Evolutionary conservation across 2,113 vertebrate species (phyloP).

Genomic region (Phrynocephalus versicolor): DNA sequence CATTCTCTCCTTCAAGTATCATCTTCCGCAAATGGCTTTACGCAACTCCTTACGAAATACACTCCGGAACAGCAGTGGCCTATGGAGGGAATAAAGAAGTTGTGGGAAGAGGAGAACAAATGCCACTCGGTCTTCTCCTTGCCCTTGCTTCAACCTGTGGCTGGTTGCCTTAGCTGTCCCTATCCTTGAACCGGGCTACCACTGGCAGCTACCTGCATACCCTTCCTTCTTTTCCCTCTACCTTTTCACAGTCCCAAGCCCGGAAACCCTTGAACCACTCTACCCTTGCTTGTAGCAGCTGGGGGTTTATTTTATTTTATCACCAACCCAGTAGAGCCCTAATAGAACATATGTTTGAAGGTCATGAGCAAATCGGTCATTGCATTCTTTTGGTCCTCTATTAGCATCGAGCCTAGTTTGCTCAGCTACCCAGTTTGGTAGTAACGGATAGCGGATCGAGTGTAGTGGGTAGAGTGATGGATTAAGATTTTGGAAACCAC

Average conservation of each 20-base stretch:
- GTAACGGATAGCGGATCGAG: no score
- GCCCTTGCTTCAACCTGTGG: not conserved
- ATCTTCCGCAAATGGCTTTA: no score
- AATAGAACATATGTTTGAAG: not conserved
- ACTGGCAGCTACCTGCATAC: not conserved
- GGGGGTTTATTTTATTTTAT: not conserved
- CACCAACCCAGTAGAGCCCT: not conserved
- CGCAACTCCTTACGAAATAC: not conserved
- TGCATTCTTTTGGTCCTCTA: not conserved
- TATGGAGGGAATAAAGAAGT: not conserved
- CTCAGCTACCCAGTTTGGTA: no score
- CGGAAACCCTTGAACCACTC: not conserved
- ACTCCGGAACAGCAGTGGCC: not conserved
- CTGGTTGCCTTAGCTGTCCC: not conserved
- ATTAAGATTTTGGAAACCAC: no score
- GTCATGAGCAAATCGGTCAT: not conserved
- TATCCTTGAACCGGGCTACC: not conserved
- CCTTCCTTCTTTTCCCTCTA: not conserved
- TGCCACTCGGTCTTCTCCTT: not conserved
- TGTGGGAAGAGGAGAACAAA: not conserved
- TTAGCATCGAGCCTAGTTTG: not conserved
- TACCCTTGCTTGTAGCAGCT: not conserved
- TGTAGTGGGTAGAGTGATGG: no score
- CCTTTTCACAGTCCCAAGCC: not conserved
- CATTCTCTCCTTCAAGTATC: not conserved